These are phyloP conservation scores for Drosophila macrospina DNA, from an alignment of 2,888 invertebrate genomes.

Conservation along the genomic window DNA sequence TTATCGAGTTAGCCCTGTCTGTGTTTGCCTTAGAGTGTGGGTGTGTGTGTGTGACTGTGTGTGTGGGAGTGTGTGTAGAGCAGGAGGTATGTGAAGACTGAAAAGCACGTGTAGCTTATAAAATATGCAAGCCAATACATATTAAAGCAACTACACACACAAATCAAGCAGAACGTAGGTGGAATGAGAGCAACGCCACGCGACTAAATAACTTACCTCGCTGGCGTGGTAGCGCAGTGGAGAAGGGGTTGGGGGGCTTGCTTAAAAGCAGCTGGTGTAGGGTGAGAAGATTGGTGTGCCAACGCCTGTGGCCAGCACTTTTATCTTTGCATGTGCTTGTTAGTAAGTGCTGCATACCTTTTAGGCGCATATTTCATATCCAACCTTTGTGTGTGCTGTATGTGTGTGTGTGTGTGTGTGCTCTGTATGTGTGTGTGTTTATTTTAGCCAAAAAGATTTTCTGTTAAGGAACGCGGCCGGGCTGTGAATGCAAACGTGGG, in stretches of 20 bases:
- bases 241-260: neutral
- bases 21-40: conserved; percentile 8
- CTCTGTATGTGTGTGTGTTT: conserved; percentile 16
- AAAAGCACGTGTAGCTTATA: conserved; percentile 55
- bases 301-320: conserved; percentile 40
- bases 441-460: conserved; percentile 35
- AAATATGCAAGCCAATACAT: conserved; percentile 66
- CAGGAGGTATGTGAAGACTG: conserved; percentile 33
- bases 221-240: neutral
- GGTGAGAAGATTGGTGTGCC: conserved; percentile 2
- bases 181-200: conserved; percentile 5
- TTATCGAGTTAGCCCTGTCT: conserved; percentile 56
- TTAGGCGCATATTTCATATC: conserved; percentile 42
- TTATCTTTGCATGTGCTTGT: conserved; percentile 35
- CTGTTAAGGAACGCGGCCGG: conserved; percentile 10
- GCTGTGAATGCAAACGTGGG: conserved; percentile 16
- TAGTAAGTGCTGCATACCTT: conserved; percentile 29
- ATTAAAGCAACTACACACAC: conserved; percentile 54
- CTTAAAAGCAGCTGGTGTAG: neutral
- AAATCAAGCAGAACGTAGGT: neutral
- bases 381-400: neutral
- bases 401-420: conserved; percentile 10
- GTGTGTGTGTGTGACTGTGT: neutral
- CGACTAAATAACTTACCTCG: conserved; percentile 12
- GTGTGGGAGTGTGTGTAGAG: conserved; percentile 4